Base-by-base conservation (phyloP, 1,140 invertebrate genomes). In the Trachymyrmex cornetzi region DNA sequence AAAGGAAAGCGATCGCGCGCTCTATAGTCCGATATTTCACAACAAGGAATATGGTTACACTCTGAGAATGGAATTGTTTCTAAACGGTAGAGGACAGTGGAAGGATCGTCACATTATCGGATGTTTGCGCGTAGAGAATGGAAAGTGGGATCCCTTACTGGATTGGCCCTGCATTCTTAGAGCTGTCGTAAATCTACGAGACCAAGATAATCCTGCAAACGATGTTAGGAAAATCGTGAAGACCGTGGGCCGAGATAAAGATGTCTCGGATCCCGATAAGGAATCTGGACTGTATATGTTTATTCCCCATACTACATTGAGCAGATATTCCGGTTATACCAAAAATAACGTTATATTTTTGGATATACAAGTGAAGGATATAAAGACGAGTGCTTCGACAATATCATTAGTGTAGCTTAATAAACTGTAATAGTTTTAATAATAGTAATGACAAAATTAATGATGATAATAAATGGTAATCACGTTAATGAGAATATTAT, bases 1-100 rank as follows among this genome's bases (percentile, higher is more conserved):
- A 0, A 97, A 96, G 85, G 96, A 97, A 44, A 96, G 95, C n/a
- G 96, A 97, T 67, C 94, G 95, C 0, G 95, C 96, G 0, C 87
- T 97, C 1, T 96, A 96, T 59, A 97, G 97, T 92, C 96, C 97
- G 2, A 93, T 96, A 72, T 97, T 98, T 92, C 96, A 96, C 14
- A 96, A 96, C 22, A 96, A 96, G 89, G 96, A 96, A 86, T 97
- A 96, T 88, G 97, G 97, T n/a, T 98, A 97, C 92, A 96, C 96
- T 2, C 88, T 98, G 16, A 96, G 97, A 93, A 94, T 97, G 30
- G 96, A 97, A 86, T 93, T 97, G 5, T 96, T 96, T 91, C 89
- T 97, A 24, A 97, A 98, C 89, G 97, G 97, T 11, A 96, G 97
- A 48, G 97, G 97, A 6, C 97, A 97, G 82, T 97, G 97, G 97